These are phyloP conservation scores for Ptychochromis oligacanthus DNA, from an alignment of 2,113 vertebrate species.

Conservation along the genomic window DNA sequence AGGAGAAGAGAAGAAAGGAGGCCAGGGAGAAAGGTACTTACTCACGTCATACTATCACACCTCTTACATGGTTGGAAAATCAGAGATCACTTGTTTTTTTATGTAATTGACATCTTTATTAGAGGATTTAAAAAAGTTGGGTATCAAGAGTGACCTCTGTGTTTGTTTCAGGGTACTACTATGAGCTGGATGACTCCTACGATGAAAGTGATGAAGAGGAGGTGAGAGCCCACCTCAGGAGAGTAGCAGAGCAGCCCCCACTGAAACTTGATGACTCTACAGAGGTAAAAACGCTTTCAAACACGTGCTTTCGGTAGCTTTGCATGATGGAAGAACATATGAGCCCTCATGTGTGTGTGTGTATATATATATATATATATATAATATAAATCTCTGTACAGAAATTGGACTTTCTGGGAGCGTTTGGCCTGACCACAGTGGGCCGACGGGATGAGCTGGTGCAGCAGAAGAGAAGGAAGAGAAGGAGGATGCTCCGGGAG, in stretches of 20 bases:
- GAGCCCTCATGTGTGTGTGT: no score
- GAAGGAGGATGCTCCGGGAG: constrained; percentile 93
- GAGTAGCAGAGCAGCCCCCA: constrained; percentile 93
- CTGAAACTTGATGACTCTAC: constrained; percentile 94
- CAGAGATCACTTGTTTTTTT: background rate
- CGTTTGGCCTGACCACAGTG: constrained; percentile 91
- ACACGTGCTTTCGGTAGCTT: background rate
- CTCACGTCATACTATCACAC: background rate
- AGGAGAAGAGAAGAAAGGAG: constrained; percentile 90
- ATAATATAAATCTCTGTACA: no score
- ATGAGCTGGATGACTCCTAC: constrained; percentile 97
- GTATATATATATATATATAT: no score
- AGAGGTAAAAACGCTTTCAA: constrained; percentile 82
- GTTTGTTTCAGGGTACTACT: constrained; percentile 89
- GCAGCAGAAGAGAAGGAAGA: constrained; percentile 91
- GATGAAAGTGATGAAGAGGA: constrained; percentile 98
- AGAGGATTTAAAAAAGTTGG: background rate
- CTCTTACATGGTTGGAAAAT: background rate
- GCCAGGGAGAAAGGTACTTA: constrained; percentile 91
- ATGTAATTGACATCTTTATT: background rate
- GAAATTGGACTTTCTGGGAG: constrained; percentile 95
- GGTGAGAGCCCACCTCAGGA: constrained; percentile 93
- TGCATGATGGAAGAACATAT: constrained; percentile 9
- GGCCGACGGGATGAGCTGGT: constrained; percentile 90
- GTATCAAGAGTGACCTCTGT: constrained; percentile 6